Base-by-base conservation (phyloP, 1,140 invertebrate species). In the Halyomorpha halys region DNA sequence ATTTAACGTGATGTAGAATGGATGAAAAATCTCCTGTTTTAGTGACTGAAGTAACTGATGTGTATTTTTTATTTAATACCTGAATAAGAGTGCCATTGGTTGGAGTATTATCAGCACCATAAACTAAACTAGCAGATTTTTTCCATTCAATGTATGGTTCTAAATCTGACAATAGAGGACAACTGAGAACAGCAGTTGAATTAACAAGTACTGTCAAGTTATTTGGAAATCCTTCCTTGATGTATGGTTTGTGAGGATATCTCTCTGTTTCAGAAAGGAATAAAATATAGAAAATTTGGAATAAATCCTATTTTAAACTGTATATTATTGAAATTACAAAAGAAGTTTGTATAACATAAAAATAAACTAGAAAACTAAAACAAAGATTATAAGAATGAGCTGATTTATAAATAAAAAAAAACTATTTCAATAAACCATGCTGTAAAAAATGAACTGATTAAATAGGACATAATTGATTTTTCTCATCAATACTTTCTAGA, bases 141-240 rank as follows among this genome's bases (percentile, higher is more conserved):
- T 86, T 69, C 90, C 90, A 94, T 59, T 83, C 78, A 49, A 91
- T 78, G 67, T 80, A 82, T 0, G 89, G 85, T 71, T 89, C 86
- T 59, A 88, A 73, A 72, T 91, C 89, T 5, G 84, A 84, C 0
- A 85, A 70, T 2, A 88, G 78, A 44, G 82, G 83, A 76, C 89
- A 94, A 67, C 83, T 79, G 68, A 94, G 83, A 27, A 69, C 76
- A 23, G 82, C 86, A n/a, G 79, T 84, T 21, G 81, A 80, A 71
- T 89, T 86, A 8, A 86, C 77, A 63, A 83, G 67, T 16, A 82
- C 85, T 1, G 89, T 93, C 67, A 83, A 75, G 74, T 93, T 94
- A 67, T 83, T 81, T 23, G 87, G 87, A 76, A 83, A 88, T 19
- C 83, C 86, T 67, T 83, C 83, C 72, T 83, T 84, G 70, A 90